Evolutionary conservation across 2,113 vertebrate species (phyloP).

Genomic region (Anseranas semipalmata): DNA sequence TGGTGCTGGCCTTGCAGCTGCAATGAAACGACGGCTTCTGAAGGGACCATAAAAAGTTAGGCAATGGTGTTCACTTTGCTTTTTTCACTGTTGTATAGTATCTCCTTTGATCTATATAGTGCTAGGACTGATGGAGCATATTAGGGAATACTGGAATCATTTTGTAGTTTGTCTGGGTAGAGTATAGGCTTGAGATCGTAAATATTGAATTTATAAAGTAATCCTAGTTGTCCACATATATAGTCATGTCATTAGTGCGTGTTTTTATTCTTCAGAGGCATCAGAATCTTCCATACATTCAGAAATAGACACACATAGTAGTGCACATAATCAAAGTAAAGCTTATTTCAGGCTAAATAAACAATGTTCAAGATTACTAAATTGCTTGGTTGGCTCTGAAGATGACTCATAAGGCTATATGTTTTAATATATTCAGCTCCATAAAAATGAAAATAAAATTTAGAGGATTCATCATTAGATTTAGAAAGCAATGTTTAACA

Average conservation of each 20-base stretch:
- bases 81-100: background rate
- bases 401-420: background rate
- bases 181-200: background rate
- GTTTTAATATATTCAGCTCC: slow-evolving; percentile 26
- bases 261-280: background rate
- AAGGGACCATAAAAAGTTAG: background rate
- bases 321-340: background rate
- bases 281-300: background rate
- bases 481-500: slow-evolving; percentile 10
- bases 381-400: background rate
- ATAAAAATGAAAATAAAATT: slow-evolving; percentile 38
- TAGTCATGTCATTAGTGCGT: background rate
- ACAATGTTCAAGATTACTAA: background rate
- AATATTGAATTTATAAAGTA: background rate
- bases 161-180: background rate
- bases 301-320: background rate
- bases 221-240: background rate
- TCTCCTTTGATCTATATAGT: background rate
- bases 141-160: background rate
- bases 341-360: slow-evolving; percentile 14
- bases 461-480: slow-evolving; percentile 28
- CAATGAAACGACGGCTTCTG: background rate
- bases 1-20: background rate
- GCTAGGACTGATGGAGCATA: background rate
- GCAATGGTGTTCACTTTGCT: background rate